These are phyloP conservation scores for Patella caerulea DNA, from an alignment of 2,888 invertebrate genomes.

Conservation along the genomic window DNA sequence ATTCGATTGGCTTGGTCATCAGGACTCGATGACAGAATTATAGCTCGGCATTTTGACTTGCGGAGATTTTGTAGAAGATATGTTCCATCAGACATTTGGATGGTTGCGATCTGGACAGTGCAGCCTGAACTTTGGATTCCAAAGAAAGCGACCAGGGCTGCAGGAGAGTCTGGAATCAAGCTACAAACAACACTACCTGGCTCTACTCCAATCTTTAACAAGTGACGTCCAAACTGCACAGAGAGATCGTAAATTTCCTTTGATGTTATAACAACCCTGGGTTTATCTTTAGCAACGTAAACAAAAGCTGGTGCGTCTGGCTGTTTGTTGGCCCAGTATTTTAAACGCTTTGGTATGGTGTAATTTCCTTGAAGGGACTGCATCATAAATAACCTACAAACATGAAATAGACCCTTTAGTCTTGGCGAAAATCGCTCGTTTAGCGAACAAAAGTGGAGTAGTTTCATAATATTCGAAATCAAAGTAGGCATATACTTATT, in stretches of 20 bases:
- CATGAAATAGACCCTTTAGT: too few relatives aligned
- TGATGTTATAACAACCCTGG: neutral
- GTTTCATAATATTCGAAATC: too few relatives aligned
- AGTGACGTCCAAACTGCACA: constrained; percentile 3
- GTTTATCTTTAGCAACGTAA: neutral
- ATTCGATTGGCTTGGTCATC: neutral
- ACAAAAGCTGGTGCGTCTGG: constrained; percentile 15
- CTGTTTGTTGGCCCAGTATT: constrained; percentile 8
- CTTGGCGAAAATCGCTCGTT: too few relatives aligned
- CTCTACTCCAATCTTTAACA: constrained; percentile 1
- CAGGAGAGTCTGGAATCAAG: constrained; percentile 13
- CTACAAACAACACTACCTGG: constrained; percentile 16
- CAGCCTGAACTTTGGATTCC: constrained; percentile 10
- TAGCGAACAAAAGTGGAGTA: too few relatives aligned
- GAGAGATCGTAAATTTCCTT: constrained; percentile 13
- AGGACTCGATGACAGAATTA: neutral
- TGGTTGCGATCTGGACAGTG: neutral
- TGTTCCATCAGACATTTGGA: constrained; percentile 14
- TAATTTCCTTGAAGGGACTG: neutral
- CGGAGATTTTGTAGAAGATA: constrained; percentile 5
- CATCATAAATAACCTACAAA: too few relatives aligned
- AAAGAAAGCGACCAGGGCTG: constrained; percentile 11
- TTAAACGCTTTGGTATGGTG: constrained; percentile 15
- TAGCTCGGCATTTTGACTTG: neutral
- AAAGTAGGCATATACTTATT: too few relatives aligned